Conservation (phyloP, 2,797 vertebrate genomes). For the Tokudaia tokunoshimensis region DNA sequence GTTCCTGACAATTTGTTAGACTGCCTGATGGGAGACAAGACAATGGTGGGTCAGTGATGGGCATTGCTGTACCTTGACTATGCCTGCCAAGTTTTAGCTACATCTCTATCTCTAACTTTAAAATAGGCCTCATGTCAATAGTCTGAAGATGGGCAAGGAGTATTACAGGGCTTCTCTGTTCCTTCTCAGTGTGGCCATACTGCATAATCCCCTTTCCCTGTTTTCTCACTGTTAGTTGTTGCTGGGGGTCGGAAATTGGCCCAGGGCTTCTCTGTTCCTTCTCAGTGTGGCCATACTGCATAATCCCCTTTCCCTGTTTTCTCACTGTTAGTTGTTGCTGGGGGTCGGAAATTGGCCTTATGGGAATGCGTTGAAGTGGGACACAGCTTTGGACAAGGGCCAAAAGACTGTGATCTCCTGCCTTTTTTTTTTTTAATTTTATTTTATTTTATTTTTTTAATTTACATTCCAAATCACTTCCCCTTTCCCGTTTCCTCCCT, state of each 20-base stretch:
- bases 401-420: too few species aligned
- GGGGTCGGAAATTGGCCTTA: background rate
- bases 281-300: background rate
- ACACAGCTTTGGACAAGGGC: background rate
- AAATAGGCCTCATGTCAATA: background rate
- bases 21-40: background rate
- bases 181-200: background rate
- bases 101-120: background rate
- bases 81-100: background rate
- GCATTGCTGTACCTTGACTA: background rate
- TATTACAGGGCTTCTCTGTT: background rate
- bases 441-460: too few species aligned
- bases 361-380: background rate
- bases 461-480: too few species aligned
- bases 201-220: background rate
- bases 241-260: background rate
- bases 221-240: background rate
- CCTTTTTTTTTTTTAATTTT: too few species aligned
- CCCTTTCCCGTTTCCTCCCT: too few species aligned
- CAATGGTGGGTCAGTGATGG: background rate
- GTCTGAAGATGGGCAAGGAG: background rate
- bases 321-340: background rate
- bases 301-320: background rate
- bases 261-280: background rate
- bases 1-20: background rate